Evolutionary conservation across 1,140 invertebrate species (phyloP), one percentile per base, ranked within the genome.

Genomic region (Bombus superbus): DNA sequence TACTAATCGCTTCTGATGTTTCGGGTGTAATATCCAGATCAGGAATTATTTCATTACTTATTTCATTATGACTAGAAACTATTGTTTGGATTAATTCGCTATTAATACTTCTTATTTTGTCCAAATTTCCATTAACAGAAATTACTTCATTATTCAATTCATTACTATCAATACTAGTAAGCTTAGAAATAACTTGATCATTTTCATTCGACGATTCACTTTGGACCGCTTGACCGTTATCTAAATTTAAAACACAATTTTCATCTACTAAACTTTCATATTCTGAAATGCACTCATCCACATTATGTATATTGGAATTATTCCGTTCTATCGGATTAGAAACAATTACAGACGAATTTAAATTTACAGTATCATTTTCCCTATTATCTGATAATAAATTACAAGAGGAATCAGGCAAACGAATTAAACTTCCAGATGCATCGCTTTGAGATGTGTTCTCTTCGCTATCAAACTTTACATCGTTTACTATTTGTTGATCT

Each of bases 391-490:
- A 8, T 11, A 47, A 72, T 71, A 74, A n/a, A 83, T 73, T 35
- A 66, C 35, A 38, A 18, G 40, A 32, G 53, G 40, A 35, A 72
- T 82, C 68, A 40, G 38, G 35, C 15, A 47, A 47, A 38, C 25
- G 53, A 89, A 89, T 89, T 86, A 89, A 38, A 53, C 69, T 83
- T 86, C 86, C 76, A 86, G 62, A 89, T 86, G 77, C 53, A 80
- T 68, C 18, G 40, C 73, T 68, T 28, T 28, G 25, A 75, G n/a
- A 57, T 68, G 32, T 40, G 64, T 59, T 59, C 11, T 42, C 38
- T 13, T 78, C 28, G 1, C 38, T 47, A 77, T 11, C n/a, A 28
- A 76, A 38, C 4, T 64, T 40, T 62, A 38, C 6, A 13, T 53
- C 13, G 25, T 38, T 25, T 57, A 35, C 66, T 89, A 78, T 62